A percentile compares a stretch with the other conserved stretches of the same genome.
Conservation (phyloP, 2,888 invertebrate genomes). For the Tetrapedia diversipes region DNA sequence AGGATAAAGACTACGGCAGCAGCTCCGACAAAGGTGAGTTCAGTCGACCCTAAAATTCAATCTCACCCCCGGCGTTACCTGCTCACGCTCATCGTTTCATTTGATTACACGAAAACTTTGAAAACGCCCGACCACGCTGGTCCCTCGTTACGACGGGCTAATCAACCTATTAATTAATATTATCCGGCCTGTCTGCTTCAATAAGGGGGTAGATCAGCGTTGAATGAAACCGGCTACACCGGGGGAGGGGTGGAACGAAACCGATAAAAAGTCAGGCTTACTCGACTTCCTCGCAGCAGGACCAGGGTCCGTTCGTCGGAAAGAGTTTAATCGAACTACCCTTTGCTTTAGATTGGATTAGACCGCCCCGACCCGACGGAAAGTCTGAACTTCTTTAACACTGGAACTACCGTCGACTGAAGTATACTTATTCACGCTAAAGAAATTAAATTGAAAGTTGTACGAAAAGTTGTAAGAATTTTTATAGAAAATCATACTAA, state of each 20-base stretch:
- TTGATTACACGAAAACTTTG: conserved; percentile 72
- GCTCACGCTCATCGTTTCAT: conserved; percentile 64
- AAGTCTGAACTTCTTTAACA: conserved; percentile 6
- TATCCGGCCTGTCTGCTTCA: conserved; percentile 43
- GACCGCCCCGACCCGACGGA: neutral
- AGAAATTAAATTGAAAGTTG: too few species aligned
- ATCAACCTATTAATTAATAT: conserved; percentile 66
- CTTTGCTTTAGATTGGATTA: conserved; percentile 41
- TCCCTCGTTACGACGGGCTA: conserved; percentile 51
- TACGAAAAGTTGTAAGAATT: too few species aligned
- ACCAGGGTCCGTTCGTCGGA: neutral
- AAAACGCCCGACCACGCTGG: conserved; percentile 29
- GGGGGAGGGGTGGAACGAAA: conserved; percentile 12
- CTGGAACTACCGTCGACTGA: too few species aligned
- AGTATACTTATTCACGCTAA: too few species aligned
- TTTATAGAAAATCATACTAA: too few species aligned
- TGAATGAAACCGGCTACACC: neutral
- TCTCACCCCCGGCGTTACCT: conserved; percentile 70
- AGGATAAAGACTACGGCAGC: conserved; percentile 69
- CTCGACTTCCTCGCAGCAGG: neutral
- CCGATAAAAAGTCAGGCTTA: conserved; percentile 34
- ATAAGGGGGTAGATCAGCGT: conserved; percentile 19
- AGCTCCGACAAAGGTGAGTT: conserved; percentile 65
- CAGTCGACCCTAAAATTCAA: conserved; percentile 65
- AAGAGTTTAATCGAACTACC: conserved; percentile 32